These are phyloP conservation scores for Brachymystax lenok DNA, from an alignment of 2,797 vertebrate genomes.

Conservation along the genomic window DNA sequence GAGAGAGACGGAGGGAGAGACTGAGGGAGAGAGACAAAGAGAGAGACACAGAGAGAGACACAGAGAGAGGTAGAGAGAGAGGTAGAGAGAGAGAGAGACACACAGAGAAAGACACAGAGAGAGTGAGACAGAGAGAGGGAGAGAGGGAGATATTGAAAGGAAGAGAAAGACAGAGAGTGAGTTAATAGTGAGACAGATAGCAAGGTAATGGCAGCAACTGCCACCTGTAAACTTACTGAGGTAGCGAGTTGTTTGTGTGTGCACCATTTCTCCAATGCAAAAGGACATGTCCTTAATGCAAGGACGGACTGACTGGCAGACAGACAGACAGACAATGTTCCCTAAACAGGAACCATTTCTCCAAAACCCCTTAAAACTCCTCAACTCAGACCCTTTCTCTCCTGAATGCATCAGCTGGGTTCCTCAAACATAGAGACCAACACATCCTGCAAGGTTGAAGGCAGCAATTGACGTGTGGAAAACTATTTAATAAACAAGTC, in stretches of 20 bases:
- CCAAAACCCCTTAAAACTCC: not conserved
- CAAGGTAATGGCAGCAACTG: not conserved
- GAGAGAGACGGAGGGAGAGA: not conserved
- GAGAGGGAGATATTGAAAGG: not conserved
- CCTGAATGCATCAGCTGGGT: not conserved
- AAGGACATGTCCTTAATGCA: not conserved
- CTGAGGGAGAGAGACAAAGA: not conserved
- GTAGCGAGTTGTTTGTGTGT: not conserved
- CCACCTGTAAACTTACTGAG: not conserved
- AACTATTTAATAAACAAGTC: conserved; percentile 15
- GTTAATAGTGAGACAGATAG: not conserved
- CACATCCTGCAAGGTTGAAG: conserved; percentile 12
- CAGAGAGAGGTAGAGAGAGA: not conserved
- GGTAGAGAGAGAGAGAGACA: not conserved
- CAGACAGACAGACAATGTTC: conserved; percentile 6
- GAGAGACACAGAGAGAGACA: not conserved
- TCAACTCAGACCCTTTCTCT: conserved; percentile 8
- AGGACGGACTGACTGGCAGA: conserved; percentile 12
- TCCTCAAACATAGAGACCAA: conserved; percentile 27
- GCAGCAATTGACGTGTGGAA: conserved; percentile 25
- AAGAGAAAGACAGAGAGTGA: not conserved
- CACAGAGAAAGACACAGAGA: not conserved
- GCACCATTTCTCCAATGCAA: not conserved
- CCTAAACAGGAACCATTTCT: conserved; percentile 19
- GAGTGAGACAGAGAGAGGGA: not conserved